A percentile compares a stretch with the other conserved stretches of the same genome.
Conservation (phyloP, 2,113 vertebrate species). For the Thamnaconus septentrionalis region DNA sequence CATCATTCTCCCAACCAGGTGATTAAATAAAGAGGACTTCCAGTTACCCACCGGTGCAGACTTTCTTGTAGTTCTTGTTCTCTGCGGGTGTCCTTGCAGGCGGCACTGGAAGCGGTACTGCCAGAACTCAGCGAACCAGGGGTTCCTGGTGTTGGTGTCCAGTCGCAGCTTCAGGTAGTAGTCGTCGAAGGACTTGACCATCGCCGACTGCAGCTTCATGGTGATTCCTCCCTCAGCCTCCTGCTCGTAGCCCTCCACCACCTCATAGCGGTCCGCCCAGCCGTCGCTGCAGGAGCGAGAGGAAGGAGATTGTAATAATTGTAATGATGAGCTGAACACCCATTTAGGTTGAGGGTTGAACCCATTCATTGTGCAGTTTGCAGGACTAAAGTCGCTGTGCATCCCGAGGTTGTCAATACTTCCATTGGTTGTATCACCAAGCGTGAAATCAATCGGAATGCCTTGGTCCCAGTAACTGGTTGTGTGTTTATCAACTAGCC, state of each 20-base stretch:
- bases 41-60: conserved; percentile 87
- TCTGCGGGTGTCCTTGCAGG: conserved; percentile 85
- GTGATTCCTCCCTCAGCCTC: conserved; percentile 98
- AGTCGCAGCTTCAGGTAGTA: conserved; percentile 93
- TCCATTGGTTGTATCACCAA: too few species aligned
- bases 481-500: too few species aligned
- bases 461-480: too few species aligned
- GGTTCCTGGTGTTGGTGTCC: conserved; percentile 91
- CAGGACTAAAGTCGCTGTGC: too few species aligned
- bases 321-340: background rate
- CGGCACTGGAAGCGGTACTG: conserved; percentile 97
- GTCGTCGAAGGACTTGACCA: conserved; percentile 91
- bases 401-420: too few species aligned
- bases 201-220: conserved; percentile 93
- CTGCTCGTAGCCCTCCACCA: conserved; percentile 94
- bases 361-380: too few species aligned
- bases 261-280: conserved; percentile 98
- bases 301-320: conserved; percentile 1
- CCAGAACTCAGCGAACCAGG: conserved; percentile 98
- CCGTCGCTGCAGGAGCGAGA: conserved; percentile 82
- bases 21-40: background rate
- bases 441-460: too few species aligned
- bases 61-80: conserved; percentile 90
- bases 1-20: background rate
- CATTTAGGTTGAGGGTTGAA: too few species aligned